Percentiles rank a stretch among this genome's conserved stretches.
Conservation (phyloP, 1,140 invertebrate genomes). For the Polypedilum vanderplanki region DNA sequence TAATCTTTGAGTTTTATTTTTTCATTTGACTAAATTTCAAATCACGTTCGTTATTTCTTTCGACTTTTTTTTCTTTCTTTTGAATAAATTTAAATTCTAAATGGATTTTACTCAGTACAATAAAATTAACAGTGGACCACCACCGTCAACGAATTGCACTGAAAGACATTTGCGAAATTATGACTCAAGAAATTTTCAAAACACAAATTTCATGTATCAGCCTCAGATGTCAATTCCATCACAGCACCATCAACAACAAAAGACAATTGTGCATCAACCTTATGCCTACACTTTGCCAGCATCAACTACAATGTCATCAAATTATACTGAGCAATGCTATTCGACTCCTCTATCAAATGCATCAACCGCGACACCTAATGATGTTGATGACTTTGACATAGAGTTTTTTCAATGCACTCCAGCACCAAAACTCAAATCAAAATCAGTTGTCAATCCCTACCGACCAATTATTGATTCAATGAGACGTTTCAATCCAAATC, state of each 20-base stretch:
- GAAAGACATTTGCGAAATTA: neutral
- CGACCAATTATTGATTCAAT: neutral
- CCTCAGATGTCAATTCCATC: neutral
- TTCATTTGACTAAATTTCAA: neutral
- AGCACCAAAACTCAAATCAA: neutral
- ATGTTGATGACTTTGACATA: neutral
- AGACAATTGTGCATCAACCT: neutral
- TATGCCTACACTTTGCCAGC: neutral
- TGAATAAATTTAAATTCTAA: neutral
- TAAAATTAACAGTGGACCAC: neutral
- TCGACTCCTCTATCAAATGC: neutral
- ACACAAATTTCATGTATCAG: neutral
- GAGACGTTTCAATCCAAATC: neutral
- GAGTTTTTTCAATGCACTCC: constrained; percentile 11
- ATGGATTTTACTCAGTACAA: neutral
- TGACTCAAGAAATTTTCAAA: neutral
- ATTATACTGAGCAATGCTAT: neutral
- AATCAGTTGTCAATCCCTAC: neutral
- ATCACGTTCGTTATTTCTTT: neutral
- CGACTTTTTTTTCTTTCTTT: neutral
- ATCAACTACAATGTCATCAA: neutral
- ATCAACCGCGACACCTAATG: neutral
- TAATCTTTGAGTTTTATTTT: neutral
- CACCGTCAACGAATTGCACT: neutral
- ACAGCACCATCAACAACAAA: neutral